Conservation (phyloP, 1,140 invertebrate species). For the Drosophila ironensis region DNA sequence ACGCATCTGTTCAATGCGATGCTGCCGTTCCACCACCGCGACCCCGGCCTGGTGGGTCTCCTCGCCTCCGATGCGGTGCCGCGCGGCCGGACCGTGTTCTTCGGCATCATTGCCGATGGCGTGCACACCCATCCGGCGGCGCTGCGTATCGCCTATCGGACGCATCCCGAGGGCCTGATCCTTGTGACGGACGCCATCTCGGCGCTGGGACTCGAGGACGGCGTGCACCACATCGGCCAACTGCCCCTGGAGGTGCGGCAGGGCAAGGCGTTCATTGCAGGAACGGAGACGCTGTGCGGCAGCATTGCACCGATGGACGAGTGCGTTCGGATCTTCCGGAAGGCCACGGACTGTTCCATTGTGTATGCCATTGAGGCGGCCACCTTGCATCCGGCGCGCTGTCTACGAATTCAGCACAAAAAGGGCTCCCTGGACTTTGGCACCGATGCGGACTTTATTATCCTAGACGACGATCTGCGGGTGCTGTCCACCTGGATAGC, state of each 20-base stretch:
- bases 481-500: constrained; percentile 96
- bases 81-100: constrained; percentile 87
- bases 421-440: constrained; percentile 95
- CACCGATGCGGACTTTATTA: constrained; percentile 96
- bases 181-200: constrained; percentile 98
- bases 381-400: constrained; percentile 94
- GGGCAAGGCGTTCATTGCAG: constrained; percentile 90
- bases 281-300: constrained; percentile 95
- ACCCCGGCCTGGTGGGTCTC: constrained; percentile 97
- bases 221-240: constrained; percentile 93
- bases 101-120: constrained; percentile 98
- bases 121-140: constrained; percentile 98
- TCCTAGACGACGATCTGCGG: constrained; percentile 90
- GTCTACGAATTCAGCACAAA: constrained; percentile 87
- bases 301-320: constrained; percentile 93
- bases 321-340: constrained; percentile 91
- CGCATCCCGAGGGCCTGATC: constrained; percentile 93
- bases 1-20: constrained; percentile 99
- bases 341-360: constrained; percentile 90
- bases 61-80: constrained; percentile 89
- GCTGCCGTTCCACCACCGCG: constrained; percentile 98
- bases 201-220: constrained; percentile 94
- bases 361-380: constrained; percentile 96
- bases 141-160: constrained; percentile 94
- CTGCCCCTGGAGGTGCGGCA: constrained; percentile 90